A percentile compares a stretch with the other conserved stretches of the same genome.
These are phyloP conservation scores for Hypsopygia costalis DNA, from an alignment of 2,888 invertebrate genomes.

Conservation along the genomic window DNA sequence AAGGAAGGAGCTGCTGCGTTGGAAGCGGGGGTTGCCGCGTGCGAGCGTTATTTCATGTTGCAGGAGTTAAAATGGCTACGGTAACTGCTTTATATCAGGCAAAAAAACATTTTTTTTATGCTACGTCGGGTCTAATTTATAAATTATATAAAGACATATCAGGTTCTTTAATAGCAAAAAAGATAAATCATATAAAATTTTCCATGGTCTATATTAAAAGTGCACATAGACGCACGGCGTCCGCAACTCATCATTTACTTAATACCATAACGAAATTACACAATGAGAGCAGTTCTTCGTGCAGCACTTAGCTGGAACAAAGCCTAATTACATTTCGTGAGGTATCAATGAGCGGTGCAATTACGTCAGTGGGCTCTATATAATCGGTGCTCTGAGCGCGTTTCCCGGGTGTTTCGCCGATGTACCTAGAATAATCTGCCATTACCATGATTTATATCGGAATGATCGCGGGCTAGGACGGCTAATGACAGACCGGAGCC, in stretches of 20 bases:
- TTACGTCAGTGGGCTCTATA: conserved; percentile 64
- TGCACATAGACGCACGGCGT: conserved; percentile 10
- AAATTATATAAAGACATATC: too few species aligned
- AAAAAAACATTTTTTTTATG: too few species aligned
- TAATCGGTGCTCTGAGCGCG: conserved; percentile 64
- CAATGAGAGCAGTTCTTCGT: conserved; percentile 50
- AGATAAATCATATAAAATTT: too few species aligned
- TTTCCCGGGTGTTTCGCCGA: conserved; percentile 70
- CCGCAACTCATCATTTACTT: conserved; percentile 52
- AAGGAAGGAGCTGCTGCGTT: too few species aligned
- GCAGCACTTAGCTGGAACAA: conserved; percentile 61
- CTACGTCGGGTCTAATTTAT: too few species aligned
- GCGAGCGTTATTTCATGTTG: too few species aligned
- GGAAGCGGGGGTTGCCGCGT: too few species aligned
- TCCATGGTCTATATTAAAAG: not conserved
- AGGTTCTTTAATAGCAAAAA: too few species aligned
- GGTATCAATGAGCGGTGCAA: conserved; percentile 74
- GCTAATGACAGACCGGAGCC: conserved; percentile 63
- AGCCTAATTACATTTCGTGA: conserved; percentile 74
- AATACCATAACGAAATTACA: conserved; percentile 56
- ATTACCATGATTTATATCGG: conserved; percentile 77
- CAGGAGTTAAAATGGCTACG: too few species aligned
- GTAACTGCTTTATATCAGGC: too few species aligned
- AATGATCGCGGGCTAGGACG: conserved; percentile 60
- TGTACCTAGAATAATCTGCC: conserved; percentile 73